Evolutionary conservation across 1,140 invertebrate genomes (phyloP).

Genomic region (Sarcophaga peregrina): DNA sequence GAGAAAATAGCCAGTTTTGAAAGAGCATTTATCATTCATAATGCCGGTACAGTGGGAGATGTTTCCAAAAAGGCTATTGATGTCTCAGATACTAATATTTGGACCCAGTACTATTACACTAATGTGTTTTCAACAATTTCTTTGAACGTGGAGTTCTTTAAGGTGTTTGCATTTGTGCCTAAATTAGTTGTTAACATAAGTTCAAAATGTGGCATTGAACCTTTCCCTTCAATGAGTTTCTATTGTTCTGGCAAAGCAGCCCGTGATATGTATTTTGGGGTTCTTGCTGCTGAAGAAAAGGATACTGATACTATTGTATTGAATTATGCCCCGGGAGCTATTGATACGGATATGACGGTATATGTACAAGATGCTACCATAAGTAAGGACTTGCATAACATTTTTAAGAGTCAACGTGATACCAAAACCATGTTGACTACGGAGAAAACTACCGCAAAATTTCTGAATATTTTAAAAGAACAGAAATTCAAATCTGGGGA

Average conservation of each 20-base stretch:
- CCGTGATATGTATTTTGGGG: constrained; percentile 91
- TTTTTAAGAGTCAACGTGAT: constrained; percentile 71
- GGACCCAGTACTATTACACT: constrained; percentile 78
- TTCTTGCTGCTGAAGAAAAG: constrained; percentile 80
- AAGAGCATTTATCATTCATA: constrained; percentile 84
- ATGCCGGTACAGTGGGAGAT: constrained; percentile 89
- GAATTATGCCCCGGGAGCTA: constrained; percentile 93
- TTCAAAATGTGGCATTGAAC: constrained; percentile 82
- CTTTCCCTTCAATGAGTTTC: constrained; percentile 79
- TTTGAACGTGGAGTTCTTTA: constrained; percentile 82
- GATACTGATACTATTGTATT: constrained; percentile 78
- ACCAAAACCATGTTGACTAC: constrained; percentile 79
- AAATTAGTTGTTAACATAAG: constrained; percentile 87
- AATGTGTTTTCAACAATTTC: constrained; percentile 84
- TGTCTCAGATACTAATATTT: constrained; percentile 71
- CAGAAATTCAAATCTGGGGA: constrained; percentile 83
- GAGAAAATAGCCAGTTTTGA: constrained; percentile 69
- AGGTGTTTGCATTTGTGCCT: constrained; percentile 65
- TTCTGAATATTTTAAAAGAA: constrained; percentile 77
- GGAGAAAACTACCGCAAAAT: constrained; percentile 79
- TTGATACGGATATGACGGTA: constrained; percentile 91
- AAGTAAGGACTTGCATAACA: constrained; percentile 71
- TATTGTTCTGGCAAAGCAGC: constrained; percentile 91
- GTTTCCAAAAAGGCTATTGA: constrained; percentile 72
- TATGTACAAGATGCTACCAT: constrained; percentile 71